Base-by-base conservation (phyloP, 2,797 vertebrate species). In the Lagorchestes hirsutus region DNA sequence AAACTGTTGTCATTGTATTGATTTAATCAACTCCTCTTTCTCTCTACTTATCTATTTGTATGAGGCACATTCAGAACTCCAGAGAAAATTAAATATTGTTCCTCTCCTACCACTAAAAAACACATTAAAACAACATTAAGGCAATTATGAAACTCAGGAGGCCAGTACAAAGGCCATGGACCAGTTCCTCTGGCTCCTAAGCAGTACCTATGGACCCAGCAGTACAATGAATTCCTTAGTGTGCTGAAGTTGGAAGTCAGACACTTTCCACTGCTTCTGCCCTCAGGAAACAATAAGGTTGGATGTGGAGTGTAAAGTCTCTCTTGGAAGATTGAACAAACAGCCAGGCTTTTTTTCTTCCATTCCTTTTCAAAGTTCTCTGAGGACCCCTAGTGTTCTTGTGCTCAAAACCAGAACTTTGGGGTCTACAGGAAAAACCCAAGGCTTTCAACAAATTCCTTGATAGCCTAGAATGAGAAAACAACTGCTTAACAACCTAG, bases 381-480 rank as follows among this genome's bases (percentile, higher is more conserved):
- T 98, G 97, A 98, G 96, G 98, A 97, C 99, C 97, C 98, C 98
- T 98, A 98, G 98, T 96, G 99, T 98, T 98, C 94, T 87, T 93
- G 87, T 92, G 57, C 90, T 96, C 82, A 91, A 95, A 97, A 97
- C 62, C 93, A 97, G 54, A 50, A 0, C 0, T 57, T 92, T 56
- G 82, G 62, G 93, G 96, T 92, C 40, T 82, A 92, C 14, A 0
- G 74, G 5, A 50, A 91, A 91, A 54, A 50, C 59, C 0, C 74
- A 8, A 27, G 22, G 18, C 40, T 95, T 93, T 55, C 5, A 10
- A 50, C 0, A 0, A 40, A 3, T 74, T 90, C 29, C 92, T 91
- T 4, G 2, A 82, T 93, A 96, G 62, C 54, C 52, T 2, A 1
- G 40, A 55, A 54, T 55, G 2, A 94, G 27, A 91, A 90, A 54